Conservation (phyloP, 2,113 vertebrate species). For the Caranx melampygus region DNA sequence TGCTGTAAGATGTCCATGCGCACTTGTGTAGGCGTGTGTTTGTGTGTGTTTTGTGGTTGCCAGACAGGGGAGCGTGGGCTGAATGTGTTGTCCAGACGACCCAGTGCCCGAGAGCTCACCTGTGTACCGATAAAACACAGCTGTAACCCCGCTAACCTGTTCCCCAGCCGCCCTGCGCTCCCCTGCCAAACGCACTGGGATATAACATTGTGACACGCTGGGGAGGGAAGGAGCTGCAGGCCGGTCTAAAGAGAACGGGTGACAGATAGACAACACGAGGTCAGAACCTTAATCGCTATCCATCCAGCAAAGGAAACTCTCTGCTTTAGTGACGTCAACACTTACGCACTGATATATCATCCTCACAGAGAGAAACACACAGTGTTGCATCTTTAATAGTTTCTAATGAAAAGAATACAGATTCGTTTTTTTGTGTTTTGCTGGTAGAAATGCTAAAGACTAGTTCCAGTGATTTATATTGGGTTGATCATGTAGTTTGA, state of each 20-base stretch:
- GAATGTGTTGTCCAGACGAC: conserved; percentile 64
- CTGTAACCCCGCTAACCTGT: conserved; percentile 56
- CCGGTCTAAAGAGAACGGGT: conserved; percentile 6
- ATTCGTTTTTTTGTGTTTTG: neutral
- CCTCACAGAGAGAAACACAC: neutral
- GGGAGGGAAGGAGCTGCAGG: conserved; percentile 34
- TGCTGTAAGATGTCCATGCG: conserved; percentile 24
- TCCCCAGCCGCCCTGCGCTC: conserved; percentile 56
- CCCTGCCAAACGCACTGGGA: conserved; percentile 40
- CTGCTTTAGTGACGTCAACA: conserved; percentile 9
- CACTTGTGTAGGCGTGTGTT: conserved; percentile 22
- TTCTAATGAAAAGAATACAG: neutral
- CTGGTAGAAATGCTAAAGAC: neutral
- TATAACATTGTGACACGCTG: conserved; percentile 45
- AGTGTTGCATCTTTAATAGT: neutral
- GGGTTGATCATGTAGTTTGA: neutral
- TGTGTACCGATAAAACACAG: conserved; percentile 84
- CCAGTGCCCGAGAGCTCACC: conserved; percentile 74
- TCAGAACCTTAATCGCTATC: conserved; percentile 20
- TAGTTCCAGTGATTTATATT: neutral
- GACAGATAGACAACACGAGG: conserved; percentile 20
- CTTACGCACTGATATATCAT: neutral
- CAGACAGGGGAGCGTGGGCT: conserved; percentile 54
- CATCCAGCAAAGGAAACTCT: neutral
- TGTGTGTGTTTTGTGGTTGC: conserved; percentile 53